A percentile compares a stretch with the other conserved stretches of the same genome.
Evolutionary conservation across 2,113 vertebrate genomes (phyloP).

Genomic region (Pangasianodon hypophthalmus): DNA sequence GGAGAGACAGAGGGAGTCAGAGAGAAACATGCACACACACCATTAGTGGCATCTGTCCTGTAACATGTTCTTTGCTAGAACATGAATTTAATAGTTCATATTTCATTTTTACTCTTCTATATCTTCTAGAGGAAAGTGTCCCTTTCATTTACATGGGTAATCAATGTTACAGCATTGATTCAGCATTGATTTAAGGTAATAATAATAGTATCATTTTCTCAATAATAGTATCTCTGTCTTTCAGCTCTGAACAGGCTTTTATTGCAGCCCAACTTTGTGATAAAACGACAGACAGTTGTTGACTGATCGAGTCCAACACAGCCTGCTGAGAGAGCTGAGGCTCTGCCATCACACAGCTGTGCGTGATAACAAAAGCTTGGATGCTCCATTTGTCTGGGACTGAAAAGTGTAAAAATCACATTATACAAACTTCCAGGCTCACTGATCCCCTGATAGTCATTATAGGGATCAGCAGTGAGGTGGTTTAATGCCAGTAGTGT

Average conservation of each 20-base stretch:
- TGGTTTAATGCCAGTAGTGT: slow-evolving; percentile 52
- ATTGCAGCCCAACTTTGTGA: slow-evolving; percentile 9
- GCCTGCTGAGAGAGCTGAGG: slow-evolving; percentile 36
- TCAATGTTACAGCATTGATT: not conserved
- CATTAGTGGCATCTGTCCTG: slow-evolving; percentile 45
- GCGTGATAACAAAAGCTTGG: slow-evolving; percentile 42
- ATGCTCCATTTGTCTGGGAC: slow-evolving; percentile 45
- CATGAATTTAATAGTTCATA: slow-evolving; percentile 32
- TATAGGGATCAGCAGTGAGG: slow-evolving; percentile 52
- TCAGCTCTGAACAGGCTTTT: not conserved
- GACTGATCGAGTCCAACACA: slow-evolving; percentile 43
- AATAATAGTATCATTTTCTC: not conserved
- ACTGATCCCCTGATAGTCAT: slow-evolving; percentile 52
- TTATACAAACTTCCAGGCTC: slow-evolving; percentile 46
- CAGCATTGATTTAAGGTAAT: not conserved
- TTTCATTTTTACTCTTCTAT: not conserved
- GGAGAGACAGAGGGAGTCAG: not conserved
- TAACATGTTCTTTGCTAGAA: slow-evolving; percentile 10
- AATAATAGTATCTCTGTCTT: not conserved
- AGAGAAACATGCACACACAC: slow-evolving; percentile 32
- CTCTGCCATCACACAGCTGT: slow-evolving; percentile 43
- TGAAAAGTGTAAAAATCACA: slow-evolving; percentile 53
- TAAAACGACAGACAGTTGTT: slow-evolving; percentile 31
- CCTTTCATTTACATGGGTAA: not conserved
- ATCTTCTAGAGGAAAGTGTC: not conserved